Conservation (phyloP, 2,888 invertebrate genomes). For the Lasioglossum leucozonium region DNA sequence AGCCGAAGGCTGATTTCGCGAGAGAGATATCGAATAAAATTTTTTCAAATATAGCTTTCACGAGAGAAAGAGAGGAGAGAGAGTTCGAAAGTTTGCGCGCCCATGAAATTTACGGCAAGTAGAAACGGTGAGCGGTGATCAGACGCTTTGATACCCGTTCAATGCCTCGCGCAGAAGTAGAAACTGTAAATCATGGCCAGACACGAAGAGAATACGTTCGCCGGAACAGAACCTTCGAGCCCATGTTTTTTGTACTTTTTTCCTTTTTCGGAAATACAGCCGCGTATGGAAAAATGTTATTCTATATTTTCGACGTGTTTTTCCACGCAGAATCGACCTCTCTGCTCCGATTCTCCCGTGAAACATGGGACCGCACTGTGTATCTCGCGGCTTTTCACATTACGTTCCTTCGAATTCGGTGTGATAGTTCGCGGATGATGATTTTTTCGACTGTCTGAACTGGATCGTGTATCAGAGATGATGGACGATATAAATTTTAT, state of each 20-base stretch:
- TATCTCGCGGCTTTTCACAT: neutral
- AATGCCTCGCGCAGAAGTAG: neutral
- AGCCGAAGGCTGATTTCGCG: neutral
- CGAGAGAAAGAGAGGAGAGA: no score
- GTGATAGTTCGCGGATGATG: no score
- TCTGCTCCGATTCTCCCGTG: neutral
- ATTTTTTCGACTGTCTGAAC: no score
- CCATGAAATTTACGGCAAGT: neutral
- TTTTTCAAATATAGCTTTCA: neutral
- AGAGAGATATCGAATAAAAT: neutral
- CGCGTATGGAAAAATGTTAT: neutral
- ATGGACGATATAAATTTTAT: no score
- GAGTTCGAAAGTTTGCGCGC: no score
- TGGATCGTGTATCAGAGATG: no score
- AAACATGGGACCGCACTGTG: neutral
- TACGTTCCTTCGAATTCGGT: no score
- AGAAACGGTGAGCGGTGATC: neutral
- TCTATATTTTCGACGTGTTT: neutral
- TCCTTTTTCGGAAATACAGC: neutral
- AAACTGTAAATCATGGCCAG: neutral
- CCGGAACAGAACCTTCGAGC: neutral
- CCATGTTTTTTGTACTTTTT: neutral
- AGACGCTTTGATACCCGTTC: neutral
- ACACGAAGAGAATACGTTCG: neutral
- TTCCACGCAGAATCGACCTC: neutral